phyloP scores from a whole-genome alignment of 2,888 invertebrate species.

The Lycia hirtaria region DNA sequence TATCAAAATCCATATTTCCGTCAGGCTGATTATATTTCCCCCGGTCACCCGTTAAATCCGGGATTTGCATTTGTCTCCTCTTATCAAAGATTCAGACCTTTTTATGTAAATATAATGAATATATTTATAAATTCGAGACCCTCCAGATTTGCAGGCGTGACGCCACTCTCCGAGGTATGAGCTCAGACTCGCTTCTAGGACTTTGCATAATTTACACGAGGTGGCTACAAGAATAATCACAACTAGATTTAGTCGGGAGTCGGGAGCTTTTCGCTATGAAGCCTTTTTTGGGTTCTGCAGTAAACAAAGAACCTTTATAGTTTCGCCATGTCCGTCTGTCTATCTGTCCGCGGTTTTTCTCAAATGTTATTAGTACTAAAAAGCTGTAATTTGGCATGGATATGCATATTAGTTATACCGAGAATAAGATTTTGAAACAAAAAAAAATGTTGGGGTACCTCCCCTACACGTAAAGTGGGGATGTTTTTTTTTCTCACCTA shows the following conservation, averaged over 20 bases:
- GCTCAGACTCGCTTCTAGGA: slow-evolving; percentile 20
- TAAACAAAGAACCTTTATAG: too few species aligned
- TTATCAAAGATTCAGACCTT: slow-evolving; percentile 44
- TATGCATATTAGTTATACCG: too few species aligned
- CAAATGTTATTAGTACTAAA: too few species aligned
- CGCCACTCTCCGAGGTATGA: slow-evolving; percentile 21
- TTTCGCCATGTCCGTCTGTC: too few species aligned
- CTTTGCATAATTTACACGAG: slow-evolving; percentile 26
- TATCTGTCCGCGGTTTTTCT: too few species aligned
- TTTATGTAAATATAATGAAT: slow-evolving; percentile 46
- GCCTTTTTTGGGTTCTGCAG: too few species aligned
- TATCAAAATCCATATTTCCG: slow-evolving; percentile 8
- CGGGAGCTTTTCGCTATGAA: not conserved
- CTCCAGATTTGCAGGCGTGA: slow-evolving; percentile 32
- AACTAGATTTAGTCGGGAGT: slow-evolving; percentile 4
- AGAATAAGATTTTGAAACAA: too few species aligned
- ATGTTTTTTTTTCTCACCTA: too few species aligned
- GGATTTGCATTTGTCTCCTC: slow-evolving; percentile 44
- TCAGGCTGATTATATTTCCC: slow-evolving; percentile 27
- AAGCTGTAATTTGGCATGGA: too few species aligned
- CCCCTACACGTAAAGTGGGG: too few species aligned
- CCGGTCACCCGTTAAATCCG: slow-evolving; percentile 41
- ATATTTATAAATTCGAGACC: slow-evolving; percentile 39
- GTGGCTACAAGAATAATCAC: not conserved
- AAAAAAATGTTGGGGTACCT: too few species aligned